phyloP scores from a whole-genome alignment of 2,113 vertebrate species.

The Pedetes capensis region DNA sequence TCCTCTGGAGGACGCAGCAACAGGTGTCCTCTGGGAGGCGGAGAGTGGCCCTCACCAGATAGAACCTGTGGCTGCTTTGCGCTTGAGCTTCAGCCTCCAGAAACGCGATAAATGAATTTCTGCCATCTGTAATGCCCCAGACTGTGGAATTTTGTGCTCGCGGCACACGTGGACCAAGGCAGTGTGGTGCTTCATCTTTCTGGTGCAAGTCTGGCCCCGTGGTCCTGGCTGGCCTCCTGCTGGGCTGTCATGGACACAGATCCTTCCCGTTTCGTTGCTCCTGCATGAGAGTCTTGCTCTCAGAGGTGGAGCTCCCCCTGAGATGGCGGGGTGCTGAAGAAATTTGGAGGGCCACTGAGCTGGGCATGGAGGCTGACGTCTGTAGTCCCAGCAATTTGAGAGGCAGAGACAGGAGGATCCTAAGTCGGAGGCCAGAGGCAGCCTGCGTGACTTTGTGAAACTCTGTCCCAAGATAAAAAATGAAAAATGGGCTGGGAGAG shows the following conservation, averaged over 20 bases:
- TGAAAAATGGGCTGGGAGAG: no score
- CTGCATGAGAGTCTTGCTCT: background rate
- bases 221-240: background rate
- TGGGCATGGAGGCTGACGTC: no score
- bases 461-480: no score
- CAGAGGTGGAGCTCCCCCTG: background rate
- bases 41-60: background rate
- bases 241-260: background rate
- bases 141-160: background rate
- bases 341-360: no score
- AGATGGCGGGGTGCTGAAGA: no score
- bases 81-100: background rate
- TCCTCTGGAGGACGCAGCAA: no score
- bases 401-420: no score
- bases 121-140: background rate
- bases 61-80: background rate
- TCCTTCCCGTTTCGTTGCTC: background rate
- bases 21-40: no score
- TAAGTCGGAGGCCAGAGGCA: no score
- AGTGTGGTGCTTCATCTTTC: no score
- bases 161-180: background rate
- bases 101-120: background rate
- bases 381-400: no score
- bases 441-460: no score
- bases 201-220: background rate